Conservation (phyloP, 2,888 invertebrate species). For the Leptothorax acervorum region DNA sequence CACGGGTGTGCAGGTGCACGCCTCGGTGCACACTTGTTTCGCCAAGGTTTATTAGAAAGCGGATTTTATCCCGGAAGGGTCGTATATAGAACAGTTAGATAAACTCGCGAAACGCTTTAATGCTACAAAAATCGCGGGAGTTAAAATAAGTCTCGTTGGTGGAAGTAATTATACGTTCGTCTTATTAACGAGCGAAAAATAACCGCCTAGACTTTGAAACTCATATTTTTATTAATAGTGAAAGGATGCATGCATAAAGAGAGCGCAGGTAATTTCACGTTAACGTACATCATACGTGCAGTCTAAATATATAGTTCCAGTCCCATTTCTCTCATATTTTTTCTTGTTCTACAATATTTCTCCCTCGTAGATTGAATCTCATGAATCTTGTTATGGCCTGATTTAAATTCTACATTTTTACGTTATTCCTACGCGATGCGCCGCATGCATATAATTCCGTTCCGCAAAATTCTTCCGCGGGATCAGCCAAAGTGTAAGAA, state of each 20-base stretch:
- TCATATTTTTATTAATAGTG: neutral
- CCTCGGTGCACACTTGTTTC: slow-evolving; percentile 61
- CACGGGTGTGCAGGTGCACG: slow-evolving; percentile 63
- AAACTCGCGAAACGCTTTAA: neutral
- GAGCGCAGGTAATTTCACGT: no score
- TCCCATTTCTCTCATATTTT: neutral
- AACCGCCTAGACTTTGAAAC: neutral
- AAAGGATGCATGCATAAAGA: neutral
- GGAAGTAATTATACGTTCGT: neutral
- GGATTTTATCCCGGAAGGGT: neutral
- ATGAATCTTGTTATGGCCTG: slow-evolving; percentile 29
- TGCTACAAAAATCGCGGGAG: neutral
- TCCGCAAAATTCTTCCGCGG: slow-evolving; percentile 9
- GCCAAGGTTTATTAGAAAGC: neutral
- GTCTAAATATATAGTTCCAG: neutral
- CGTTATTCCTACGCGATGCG: slow-evolving; percentile 5
- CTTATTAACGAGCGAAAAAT: slow-evolving; percentile 10
- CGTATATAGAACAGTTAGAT: neutral
- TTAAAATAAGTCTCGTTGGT: neutral
- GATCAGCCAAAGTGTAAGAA: neutral
- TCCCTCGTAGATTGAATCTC: slow-evolving; percentile 36
- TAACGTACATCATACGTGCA: no score
- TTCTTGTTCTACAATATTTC: slow-evolving; percentile 38
- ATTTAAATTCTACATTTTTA: slow-evolving; percentile 46
- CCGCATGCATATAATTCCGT: slow-evolving; percentile 22